phyloP scores from a whole-genome alignment of 2,113 vertebrate genomes.

The Chaetorhynchus papuensis region DNA sequence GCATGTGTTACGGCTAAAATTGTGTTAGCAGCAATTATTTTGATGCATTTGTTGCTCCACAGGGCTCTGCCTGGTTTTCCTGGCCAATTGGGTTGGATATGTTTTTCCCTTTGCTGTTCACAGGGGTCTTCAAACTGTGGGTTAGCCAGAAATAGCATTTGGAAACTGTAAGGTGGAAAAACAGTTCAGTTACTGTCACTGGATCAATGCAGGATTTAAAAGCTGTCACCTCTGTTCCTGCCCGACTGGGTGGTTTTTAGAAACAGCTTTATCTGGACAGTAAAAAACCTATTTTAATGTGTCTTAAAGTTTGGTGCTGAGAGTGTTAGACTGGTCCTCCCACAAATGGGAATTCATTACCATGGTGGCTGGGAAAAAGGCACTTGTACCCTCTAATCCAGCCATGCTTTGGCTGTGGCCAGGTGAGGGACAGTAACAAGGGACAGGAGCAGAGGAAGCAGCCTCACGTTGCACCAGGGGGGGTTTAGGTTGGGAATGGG shows the following conservation, averaged over 20 bases:
- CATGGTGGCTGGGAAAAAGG: not conserved
- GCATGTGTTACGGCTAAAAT: slow-evolving; percentile 28
- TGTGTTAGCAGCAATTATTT: slow-evolving; percentile 57
- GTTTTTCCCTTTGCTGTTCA: not conserved
- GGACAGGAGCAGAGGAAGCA: not conserved
- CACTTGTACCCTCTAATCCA: not conserved
- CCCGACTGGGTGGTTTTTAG: not conserved
- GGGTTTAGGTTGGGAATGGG: not conserved
- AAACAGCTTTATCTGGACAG: not conserved
- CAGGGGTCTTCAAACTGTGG: not conserved
- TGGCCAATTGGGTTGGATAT: not conserved
- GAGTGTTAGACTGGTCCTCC: not conserved
- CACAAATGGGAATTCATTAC: not conserved
- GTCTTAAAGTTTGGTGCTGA: not conserved
- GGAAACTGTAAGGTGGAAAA: slow-evolving; percentile 3
- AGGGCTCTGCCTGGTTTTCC: slow-evolving; percentile 28
- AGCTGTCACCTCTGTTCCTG: not conserved
- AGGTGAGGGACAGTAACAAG: not conserved
- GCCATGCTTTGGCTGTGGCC: not conserved
- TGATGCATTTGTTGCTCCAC: slow-evolving; percentile 35
- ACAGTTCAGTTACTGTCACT: slow-evolving; percentile 3
- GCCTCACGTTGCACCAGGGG: not conserved
- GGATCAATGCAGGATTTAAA: not conserved
- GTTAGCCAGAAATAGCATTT: slow-evolving; percentile 41
- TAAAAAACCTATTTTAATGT: not conserved